Conservation (phyloP, 2,113 vertebrate species). For the Phyllopteryx taeniolatus region DNA sequence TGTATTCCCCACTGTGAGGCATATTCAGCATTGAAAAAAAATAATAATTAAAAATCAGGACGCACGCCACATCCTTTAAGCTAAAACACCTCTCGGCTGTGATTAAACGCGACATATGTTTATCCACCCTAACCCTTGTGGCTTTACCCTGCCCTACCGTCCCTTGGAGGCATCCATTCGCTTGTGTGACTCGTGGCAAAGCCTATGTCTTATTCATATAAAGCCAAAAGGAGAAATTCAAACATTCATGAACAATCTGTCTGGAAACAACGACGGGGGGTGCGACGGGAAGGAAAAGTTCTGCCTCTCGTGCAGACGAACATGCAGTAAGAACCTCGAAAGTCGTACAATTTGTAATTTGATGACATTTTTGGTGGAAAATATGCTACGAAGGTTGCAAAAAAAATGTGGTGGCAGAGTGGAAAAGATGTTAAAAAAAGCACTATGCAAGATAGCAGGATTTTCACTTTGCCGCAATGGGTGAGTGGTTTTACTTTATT, state of each 20-base stretch:
- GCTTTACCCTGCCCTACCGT: slow-evolving; percentile 59
- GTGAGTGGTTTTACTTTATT: too few species aligned
- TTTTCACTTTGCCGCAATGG: too few species aligned
- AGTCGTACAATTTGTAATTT: neutral
- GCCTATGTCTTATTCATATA: slow-evolving; percentile 77
- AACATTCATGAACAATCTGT: slow-evolving; percentile 83
- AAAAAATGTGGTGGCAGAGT: too few species aligned
- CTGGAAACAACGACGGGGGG: slow-evolving; percentile 67
- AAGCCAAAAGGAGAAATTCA: slow-evolving; percentile 79
- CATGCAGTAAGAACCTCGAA: slow-evolving; percentile 1
- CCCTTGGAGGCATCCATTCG: slow-evolving; percentile 63
- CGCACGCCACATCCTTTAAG: slow-evolving; percentile 54
- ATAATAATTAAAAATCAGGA: neutral
- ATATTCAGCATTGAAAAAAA: neutral
- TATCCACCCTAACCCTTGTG: slow-evolving; percentile 61
- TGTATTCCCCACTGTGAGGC: slow-evolving; percentile 8
- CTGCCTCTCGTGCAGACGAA: slow-evolving; percentile 49
- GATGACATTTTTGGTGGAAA: too few species aligned
- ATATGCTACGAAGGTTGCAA: neutral
- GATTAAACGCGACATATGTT: slow-evolving; percentile 71
- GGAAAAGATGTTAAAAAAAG: too few species aligned
- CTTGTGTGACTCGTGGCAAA: slow-evolving; percentile 60
- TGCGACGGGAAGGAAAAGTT: slow-evolving; percentile 65
- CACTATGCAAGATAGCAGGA: too few species aligned
- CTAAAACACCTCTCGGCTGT: slow-evolving; percentile 56